Evolutionary conservation across 2,113 vertebrate species (phyloP).

Genomic region (Callorhinus ursinus): DNA sequence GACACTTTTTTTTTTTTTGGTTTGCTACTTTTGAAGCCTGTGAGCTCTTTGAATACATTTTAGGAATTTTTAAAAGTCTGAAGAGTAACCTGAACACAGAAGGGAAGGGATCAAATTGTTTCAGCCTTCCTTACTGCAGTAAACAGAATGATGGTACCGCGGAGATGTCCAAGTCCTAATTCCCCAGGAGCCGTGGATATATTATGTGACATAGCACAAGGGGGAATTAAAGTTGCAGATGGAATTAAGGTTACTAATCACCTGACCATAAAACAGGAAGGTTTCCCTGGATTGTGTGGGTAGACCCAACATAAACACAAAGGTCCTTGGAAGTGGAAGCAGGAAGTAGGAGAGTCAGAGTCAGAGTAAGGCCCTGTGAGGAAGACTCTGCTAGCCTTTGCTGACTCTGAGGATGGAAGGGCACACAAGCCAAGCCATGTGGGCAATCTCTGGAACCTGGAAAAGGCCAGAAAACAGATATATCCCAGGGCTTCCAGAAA

Average conservation of each 20-base stretch:
- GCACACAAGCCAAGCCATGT: background rate
- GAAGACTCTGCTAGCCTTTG: background rate
- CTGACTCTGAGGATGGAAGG: background rate
- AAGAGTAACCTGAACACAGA: background rate
- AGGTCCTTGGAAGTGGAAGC: background rate
- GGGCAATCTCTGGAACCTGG: background rate
- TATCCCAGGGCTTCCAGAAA: background rate
- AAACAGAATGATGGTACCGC: background rate
- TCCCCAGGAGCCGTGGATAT: background rate
- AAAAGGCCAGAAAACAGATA: background rate
- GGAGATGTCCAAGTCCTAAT: background rate
- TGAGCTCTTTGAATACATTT: conserved; percentile 6
- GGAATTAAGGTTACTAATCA: conserved; percentile 15
- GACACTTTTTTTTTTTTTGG: background rate
- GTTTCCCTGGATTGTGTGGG: background rate
- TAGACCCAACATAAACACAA: background rate
- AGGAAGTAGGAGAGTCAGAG: background rate
- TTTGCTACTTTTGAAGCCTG: background rate
- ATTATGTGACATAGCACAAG: background rate
- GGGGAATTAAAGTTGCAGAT: background rate
- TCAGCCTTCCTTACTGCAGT: background rate
- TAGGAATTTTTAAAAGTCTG: background rate
- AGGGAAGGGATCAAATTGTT: background rate
- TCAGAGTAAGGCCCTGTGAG: background rate
- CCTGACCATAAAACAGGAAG: background rate